Evolutionary conservation across 2,888 invertebrate genomes (phyloP), one percentile per base, ranked within the genome.

Genomic region (Lacanobia oleracea): DNA sequence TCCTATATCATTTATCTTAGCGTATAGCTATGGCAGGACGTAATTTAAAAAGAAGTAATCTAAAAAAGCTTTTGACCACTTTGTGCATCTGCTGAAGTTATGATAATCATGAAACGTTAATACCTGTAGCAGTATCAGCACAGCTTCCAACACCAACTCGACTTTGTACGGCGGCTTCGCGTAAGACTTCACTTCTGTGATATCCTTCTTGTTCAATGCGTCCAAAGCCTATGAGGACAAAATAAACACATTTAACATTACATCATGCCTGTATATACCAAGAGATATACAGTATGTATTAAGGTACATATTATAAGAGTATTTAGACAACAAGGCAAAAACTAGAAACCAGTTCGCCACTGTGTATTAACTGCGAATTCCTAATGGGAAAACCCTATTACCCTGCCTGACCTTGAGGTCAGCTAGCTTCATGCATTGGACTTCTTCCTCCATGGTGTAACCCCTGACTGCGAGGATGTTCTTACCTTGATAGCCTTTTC

Each of bases 151-250:
- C 0, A 98, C 98, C 97, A 98, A 98, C 93, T 98, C 98, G 0
- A 99, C 98, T 91, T 98, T 98, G 71, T 97, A 96, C 2, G 99
- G 99, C 1, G 99, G 99, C 75, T 98, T 97, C 0, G 98, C 97
- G 91, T 99, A 99, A 0, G 98, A 98, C 91, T 98, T 98, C 74
- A 99, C 98, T 96, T 99, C 99, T 54, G 98, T 97, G 70, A 99
- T 97, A 89, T 98, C 98, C 89, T 98, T 98, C 92, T 98, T 98
- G 89, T 98, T 98, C 23, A 98, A 9, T 21, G 76, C 10, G 16
- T 76, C 76, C 18, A 76, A 61, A 0, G 76, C 76, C 76, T 76
- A 16, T 16, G 12, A 27, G 5, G 12, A 61, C 1, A n/a, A 48
- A 33, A 33, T 33, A 56, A 18, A 48, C 7, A 48, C 8, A 8